phyloP scores from a whole-genome alignment of 92 coral and sea anemone genomes.

The Actinostola sp. region DNA sequence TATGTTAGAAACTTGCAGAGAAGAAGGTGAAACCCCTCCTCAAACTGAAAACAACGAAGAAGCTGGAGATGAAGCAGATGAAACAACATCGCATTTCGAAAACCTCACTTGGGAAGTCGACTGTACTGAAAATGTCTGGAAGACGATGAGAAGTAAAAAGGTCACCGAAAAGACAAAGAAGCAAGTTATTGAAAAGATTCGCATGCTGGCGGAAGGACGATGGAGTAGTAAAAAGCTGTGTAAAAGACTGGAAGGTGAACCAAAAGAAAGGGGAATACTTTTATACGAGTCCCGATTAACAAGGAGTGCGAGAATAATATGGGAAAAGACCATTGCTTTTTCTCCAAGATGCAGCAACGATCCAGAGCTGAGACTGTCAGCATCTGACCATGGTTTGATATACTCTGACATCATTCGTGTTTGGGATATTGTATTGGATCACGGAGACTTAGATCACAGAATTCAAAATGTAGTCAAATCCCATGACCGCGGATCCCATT shows the following conservation, averaged over 20 bases:
- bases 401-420: slow-evolving; percentile 95
- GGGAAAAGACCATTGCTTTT: slow-evolving; percentile 94
- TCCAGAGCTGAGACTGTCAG: slow-evolving; percentile 61
- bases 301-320: slow-evolving; percentile 75
- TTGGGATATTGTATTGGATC: slow-evolving; percentile 89
- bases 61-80: slow-evolving; percentile 11
- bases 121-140: slow-evolving; percentile 92
- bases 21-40: slow-evolving; percentile 4
- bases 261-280: slow-evolving; percentile 66
- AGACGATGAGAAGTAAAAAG: slow-evolving; percentile 61
- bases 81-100: slow-evolving; percentile 69
- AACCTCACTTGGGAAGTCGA: slow-evolving; percentile 95
- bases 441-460: slow-evolving; percentile 72
- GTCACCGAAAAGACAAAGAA: slow-evolving; percentile 40
- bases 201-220: slow-evolving; percentile 90
- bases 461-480: slow-evolving; percentile 81
- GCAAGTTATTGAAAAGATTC: slow-evolving; percentile 65
- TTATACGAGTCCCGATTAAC: slow-evolving; percentile 80
- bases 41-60: slow-evolving; percentile 9
- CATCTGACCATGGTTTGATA: slow-evolving; percentile 27
- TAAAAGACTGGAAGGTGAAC: slow-evolving; percentile 76
- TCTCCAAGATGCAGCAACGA: slow-evolving; percentile 84
- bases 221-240: slow-evolving; percentile 67
- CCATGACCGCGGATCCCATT: slow-evolving; percentile 86
- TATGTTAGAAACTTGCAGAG: neutral